These are phyloP conservation scores for Leptinotarsa undecemlineata DNA, from an alignment of 1,140 invertebrate species.

Conservation along the genomic window DNA sequence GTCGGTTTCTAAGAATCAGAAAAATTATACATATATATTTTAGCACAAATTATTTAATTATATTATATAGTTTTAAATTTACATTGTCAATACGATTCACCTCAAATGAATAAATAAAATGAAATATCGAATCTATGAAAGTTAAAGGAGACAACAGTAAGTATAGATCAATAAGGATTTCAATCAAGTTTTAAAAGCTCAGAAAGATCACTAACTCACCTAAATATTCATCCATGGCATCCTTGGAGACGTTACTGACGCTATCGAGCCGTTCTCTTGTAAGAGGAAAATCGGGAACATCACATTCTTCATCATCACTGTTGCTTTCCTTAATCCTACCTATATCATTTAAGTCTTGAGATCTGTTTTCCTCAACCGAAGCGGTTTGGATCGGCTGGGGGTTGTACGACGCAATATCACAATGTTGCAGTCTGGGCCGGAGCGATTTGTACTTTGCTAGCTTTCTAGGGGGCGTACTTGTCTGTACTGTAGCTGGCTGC, in stretches of 20 bases:
- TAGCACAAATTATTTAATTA: too few relatives aligned
- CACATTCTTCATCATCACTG: constrained; percentile 40
- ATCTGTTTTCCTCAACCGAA: constrained; percentile 43
- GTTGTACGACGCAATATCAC: constrained; percentile 54
- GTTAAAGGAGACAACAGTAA: too few relatives aligned
- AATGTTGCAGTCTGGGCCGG: constrained; percentile 57
- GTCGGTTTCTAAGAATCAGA: too few relatives aligned
- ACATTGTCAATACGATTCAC: too few relatives aligned
- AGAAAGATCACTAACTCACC: constrained; percentile 34
- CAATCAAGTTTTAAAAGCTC: not conserved
- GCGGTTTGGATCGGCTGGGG: constrained; percentile 32
- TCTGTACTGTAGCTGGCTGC: constrained; percentile 13
- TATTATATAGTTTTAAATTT: too few relatives aligned
- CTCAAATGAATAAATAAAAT: too few relatives aligned
- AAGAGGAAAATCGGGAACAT: constrained; percentile 45
- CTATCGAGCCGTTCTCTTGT: constrained; percentile 66
- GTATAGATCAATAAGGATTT: not conserved
- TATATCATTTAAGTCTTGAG: constrained; percentile 45
- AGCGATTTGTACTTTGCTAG: constrained; percentile 59
- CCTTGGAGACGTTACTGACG: constrained; percentile 74
- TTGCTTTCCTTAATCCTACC: constrained; percentile 43
- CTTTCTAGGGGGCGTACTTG: constrained; percentile 25
- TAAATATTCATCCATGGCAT: constrained; percentile 77
- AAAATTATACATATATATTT: too few relatives aligned
- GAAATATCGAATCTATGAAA: too few relatives aligned